Evolutionary conservation across 1,140 invertebrate species (phyloP).

Genomic region (Drosophila melanica): DNA sequence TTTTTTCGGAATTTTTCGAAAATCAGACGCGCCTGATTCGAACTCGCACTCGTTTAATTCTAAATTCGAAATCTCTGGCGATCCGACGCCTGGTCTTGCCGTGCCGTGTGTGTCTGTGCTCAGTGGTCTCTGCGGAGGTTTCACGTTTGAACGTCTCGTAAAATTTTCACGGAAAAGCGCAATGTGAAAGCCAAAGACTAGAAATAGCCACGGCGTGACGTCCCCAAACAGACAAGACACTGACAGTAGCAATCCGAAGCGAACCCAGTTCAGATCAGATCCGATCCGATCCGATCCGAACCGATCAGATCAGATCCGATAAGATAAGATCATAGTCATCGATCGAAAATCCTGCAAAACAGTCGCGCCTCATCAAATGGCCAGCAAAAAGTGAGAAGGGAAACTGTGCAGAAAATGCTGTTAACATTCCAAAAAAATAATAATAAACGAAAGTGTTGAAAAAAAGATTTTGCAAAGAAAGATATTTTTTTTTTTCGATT

Average conservation of each 20-base stretch:
- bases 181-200: slow-evolving; percentile 82
- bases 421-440: slow-evolving; percentile 50
- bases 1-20: slow-evolving; percentile 37
- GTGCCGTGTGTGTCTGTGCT: slow-evolving; percentile 42
- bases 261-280: slow-evolving; percentile 53
- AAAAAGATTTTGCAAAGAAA: slow-evolving; percentile 30
- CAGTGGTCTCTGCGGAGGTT: slow-evolving; percentile 84
- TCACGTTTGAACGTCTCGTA: slow-evolving; percentile 83
- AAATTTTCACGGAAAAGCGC: slow-evolving; percentile 78
- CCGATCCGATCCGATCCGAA: slow-evolving; percentile 22
- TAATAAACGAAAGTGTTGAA: slow-evolving; percentile 46
- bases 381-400: not conserved
- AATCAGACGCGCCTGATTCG: not conserved
- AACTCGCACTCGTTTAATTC: slow-evolving; percentile 5
- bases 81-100: slow-evolving; percentile 30
- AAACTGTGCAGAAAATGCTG: slow-evolving; percentile 47
- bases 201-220: slow-evolving; percentile 80
- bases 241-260: slow-evolving; percentile 65
- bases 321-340: slow-evolving; percentile 16
- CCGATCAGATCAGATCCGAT: slow-evolving; percentile 15
- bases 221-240: slow-evolving; percentile 67
- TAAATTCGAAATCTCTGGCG: slow-evolving; percentile 48
- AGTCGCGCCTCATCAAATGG: slow-evolving; percentile 7
- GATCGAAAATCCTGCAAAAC: slow-evolving; percentile 9
- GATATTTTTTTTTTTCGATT: not conserved